Evolutionary conservation across 2,113 vertebrate species (phyloP).

Genomic region (Galemys pyrenaicus): DNA sequence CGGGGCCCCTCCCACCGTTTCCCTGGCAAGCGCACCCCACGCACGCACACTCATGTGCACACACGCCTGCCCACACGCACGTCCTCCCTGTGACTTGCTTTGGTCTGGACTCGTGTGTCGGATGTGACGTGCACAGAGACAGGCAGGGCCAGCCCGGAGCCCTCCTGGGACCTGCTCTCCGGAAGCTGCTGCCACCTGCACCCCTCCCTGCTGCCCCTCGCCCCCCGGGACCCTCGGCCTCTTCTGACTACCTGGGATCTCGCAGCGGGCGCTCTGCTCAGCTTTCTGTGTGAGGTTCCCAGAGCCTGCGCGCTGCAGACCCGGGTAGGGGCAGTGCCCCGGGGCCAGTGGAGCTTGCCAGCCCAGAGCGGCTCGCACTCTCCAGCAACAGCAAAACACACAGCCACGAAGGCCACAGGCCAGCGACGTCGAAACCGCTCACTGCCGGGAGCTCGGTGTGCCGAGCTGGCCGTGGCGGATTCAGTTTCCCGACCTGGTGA

Average conservation of each 20-base stretch:
- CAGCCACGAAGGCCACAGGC: no score
- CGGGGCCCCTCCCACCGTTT: no score
- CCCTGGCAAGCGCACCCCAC: not conserved
- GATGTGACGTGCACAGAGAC: not conserved
- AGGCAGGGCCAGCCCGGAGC: not conserved
- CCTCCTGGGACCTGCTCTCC: not conserved
- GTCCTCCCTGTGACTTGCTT: not conserved
- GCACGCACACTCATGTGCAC: fast-evolving
- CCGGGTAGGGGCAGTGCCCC: not conserved
- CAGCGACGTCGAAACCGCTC: not conserved
- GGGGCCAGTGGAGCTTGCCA: not conserved
- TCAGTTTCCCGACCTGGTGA: not conserved
- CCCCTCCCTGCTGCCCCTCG: not conserved
- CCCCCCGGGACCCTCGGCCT: not conserved
- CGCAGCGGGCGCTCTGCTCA: not conserved
- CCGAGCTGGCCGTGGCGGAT: no score
- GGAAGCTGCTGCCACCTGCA: not conserved
- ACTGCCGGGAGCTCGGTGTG: not conserved
- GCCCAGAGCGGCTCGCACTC: not conserved
- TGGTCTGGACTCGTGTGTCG: not conserved
- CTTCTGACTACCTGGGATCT: no score
- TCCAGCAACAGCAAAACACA: no score
- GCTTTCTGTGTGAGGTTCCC: no score
- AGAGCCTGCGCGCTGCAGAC: no score
- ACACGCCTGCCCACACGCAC: not conserved